Conservation (phyloP, 2,113 vertebrate species). For the Scomber japonicus region DNA sequence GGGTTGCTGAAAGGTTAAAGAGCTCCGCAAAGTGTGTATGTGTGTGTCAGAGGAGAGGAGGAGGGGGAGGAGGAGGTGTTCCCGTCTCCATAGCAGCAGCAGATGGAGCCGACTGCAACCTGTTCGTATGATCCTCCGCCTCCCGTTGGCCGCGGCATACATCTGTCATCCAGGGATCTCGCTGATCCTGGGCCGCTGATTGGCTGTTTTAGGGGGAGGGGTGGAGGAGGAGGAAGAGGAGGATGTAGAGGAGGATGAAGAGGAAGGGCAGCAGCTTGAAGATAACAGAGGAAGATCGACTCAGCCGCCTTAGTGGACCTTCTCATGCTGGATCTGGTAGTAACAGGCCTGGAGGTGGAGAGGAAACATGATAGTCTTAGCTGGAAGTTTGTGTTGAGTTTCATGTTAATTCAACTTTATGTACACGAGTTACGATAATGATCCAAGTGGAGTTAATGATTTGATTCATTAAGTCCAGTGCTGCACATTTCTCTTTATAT, state of each 20-base stretch:
- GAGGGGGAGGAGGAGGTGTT: background rate
- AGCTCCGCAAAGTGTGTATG: background rate
- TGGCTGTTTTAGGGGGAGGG: background rate
- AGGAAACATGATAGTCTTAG: background rate
- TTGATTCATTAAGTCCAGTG: too few relatives aligned
- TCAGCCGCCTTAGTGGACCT: constrained; percentile 87
- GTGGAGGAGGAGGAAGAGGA: background rate
- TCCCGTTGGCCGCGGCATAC: constrained; percentile 27
- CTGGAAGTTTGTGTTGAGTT: too few relatives aligned
- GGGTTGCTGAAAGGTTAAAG: constrained; percentile 4
- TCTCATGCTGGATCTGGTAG: constrained; percentile 99
- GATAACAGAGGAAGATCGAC: constrained; percentile 9
- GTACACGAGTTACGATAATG: too few relatives aligned
- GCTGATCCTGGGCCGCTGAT: background rate
- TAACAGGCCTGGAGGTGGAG: constrained; percentile 91
- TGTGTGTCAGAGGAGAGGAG: constrained; percentile 2
- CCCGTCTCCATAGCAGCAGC: constrained; percentile 29
- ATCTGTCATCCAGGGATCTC: background rate
- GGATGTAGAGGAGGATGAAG: background rate
- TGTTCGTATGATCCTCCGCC: constrained; percentile 11
- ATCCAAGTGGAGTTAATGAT: too few relatives aligned
- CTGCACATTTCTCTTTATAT: too few relatives aligned
- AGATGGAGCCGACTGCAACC: constrained; percentile 47
- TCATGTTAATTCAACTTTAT: too few relatives aligned
- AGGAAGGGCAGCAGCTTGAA: background rate